Evolutionary conservation across 37 sponge, comb jelly and placozoan genomes (phyloP), one percentile per base, ranked within the genome.

Genomic region (Halichondria panicea): DNA sequence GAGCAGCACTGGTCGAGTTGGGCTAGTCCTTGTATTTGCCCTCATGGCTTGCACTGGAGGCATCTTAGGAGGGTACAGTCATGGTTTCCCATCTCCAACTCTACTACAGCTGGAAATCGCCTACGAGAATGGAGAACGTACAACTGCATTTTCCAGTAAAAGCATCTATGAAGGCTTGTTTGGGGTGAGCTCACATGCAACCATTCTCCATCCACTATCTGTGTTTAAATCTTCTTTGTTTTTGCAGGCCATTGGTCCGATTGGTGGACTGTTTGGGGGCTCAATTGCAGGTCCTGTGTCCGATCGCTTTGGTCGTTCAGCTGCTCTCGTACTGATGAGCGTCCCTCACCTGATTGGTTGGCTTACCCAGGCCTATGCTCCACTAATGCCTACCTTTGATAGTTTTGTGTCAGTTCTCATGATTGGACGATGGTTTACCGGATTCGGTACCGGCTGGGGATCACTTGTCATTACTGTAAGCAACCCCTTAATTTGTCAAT

Each of bases 291-390:
- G 79, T 2, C 41, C 25, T 24, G 22, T 57, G 1, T 36, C 58
- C 33, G 79, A 79, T 68, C 48, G 24, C 12, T 30, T 66, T 1
- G 79, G 79, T 33, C 18, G 79, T 21, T 40, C 58, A 21, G 21
- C 35, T 34, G 43, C 68, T 8, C 37, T 79, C 30, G 42, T 79
- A 43, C 27, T 79, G 19, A 33, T 27, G 13, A 46, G 22, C 56
- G 32, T 79, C 0, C 79, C 70, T 9, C n/a, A 68, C 55, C 56
- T 68, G 42, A 68, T 67, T 37, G 79, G 79, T 31, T 79, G 68
- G 68, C 46, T 79, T 4, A 31, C 55, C 6, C 48, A 60, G 27
- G 54, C 55, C 8, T 67, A 35, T 39, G 56, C 79, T 25, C 55
- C 35, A 41, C 68, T 1, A 21, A 12, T 28, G 2, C 25, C 55